These are phyloP conservation scores for Cuniculus paca DNA, from an alignment of 2,797 vertebrate genomes.

Conservation along the genomic window DNA sequence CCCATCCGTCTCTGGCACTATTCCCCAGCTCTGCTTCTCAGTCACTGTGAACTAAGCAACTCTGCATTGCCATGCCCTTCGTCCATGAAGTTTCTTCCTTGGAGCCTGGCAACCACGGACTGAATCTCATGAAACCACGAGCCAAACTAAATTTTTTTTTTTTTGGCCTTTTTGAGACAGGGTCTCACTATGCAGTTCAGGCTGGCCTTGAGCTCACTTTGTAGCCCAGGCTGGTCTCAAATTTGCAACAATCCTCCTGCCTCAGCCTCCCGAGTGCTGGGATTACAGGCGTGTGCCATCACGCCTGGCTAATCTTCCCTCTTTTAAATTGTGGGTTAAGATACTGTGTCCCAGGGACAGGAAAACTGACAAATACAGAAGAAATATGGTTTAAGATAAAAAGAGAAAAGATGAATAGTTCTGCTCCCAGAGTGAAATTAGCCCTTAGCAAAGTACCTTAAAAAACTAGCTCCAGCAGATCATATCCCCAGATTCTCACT, in stretches of 20 bases:
- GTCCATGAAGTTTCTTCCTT: background rate
- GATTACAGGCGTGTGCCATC: too few relatives aligned
- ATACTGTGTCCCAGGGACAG: background rate
- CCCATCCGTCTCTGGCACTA: background rate
- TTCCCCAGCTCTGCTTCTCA: background rate
- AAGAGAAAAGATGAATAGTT: background rate
- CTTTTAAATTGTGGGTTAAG: background rate
- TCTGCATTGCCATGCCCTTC: background rate
- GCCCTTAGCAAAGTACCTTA: constrained; percentile 18
- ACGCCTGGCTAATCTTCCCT: background rate
- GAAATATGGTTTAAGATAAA: background rate
- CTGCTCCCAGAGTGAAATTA: constrained; percentile 15
- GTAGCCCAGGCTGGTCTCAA: too few relatives aligned
- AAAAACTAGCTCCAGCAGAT: background rate
- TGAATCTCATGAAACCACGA: background rate
- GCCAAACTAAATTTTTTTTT: background rate
- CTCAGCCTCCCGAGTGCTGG: too few relatives aligned
- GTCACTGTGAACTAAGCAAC: background rate
- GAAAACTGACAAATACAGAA: background rate
- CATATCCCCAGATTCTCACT: background rate
- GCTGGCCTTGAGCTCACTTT: too few relatives aligned
- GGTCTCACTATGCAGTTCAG: too few relatives aligned
- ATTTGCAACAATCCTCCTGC: too few relatives aligned
- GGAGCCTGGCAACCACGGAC: background rate
- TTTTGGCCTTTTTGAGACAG: too few relatives aligned